Conservation (phyloP, 2,113 vertebrate genomes). For the Irena cyanogastra region DNA sequence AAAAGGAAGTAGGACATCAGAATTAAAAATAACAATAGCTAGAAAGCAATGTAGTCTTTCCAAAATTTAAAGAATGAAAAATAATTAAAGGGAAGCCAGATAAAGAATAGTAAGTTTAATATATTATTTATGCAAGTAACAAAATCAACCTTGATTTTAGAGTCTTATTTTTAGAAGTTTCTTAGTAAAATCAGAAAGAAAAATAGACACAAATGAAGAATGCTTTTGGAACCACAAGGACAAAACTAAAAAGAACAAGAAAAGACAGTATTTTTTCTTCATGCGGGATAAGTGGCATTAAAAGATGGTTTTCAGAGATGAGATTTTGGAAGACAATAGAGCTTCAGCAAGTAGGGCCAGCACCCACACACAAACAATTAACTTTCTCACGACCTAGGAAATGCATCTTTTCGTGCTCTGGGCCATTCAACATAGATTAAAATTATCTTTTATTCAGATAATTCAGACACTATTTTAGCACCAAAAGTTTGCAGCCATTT, state of each 20-base stretch:
- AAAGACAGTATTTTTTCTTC: neutral
- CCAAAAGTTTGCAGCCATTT: neutral
- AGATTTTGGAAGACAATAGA: neutral
- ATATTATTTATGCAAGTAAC: neutral
- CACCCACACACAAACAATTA: neutral
- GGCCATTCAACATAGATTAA: neutral
- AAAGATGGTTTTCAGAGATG: neutral
- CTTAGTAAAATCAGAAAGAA: neutral
- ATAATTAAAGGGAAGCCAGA: neutral
- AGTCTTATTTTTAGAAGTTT: neutral
- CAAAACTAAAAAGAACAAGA: neutral
- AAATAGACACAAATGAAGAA: neutral
- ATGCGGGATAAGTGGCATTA: neutral
- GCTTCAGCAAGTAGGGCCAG: neutral
- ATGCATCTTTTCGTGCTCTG: neutral
- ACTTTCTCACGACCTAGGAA: neutral
- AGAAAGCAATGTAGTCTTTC: neutral
- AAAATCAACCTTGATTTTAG: neutral
- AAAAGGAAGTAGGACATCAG: slow-evolving; percentile 25
- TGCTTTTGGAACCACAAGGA: neutral
- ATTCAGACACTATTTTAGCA: neutral
- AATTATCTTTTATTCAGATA: neutral
- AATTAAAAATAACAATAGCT: slow-evolving; percentile 56
- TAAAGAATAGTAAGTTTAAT: neutral
- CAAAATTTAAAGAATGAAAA: slow-evolving; percentile 41